Conservation (phyloP, 35 echinoderm and acorn worm genomes). For the Strongylocentrotus purpuratus region DNA sequence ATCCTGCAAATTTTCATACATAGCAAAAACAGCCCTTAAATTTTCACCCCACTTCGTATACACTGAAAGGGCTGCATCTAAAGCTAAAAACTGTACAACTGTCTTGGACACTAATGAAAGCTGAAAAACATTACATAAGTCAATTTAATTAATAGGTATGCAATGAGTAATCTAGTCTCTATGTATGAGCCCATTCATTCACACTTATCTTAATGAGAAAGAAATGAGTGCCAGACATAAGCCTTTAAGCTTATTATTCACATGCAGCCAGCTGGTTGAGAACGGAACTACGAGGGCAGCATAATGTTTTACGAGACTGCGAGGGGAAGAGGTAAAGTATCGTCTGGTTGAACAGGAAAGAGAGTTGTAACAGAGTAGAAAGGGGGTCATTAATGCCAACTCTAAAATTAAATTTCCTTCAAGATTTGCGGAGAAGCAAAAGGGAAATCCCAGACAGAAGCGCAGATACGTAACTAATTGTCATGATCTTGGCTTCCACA, state of each 20-base stretch:
- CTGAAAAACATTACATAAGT: not conserved
- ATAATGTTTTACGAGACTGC: not conserved
- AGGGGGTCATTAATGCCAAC: constrained; percentile 6
- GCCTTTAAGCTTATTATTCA: not conserved
- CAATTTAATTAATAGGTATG: not conserved
- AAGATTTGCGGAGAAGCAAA: not conserved
- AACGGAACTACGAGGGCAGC: not conserved
- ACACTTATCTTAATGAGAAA: not conserved
- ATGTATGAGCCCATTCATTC: not conserved
- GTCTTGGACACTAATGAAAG: not conserved
- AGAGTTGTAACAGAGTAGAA: not conserved
- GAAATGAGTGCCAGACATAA: not conserved
- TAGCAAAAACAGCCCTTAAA: not conserved
- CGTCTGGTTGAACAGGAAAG: not conserved
- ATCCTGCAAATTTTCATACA: not conserved
- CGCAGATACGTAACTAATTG: not conserved
- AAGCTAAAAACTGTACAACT: not conserved
- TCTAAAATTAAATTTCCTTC: not conserved
- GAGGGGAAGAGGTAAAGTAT: not conserved
- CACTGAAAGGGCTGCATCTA: not conserved
- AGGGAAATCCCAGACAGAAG: not conserved
- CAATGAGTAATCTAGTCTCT: not conserved
- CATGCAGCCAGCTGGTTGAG: not conserved
- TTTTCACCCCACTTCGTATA: not conserved
- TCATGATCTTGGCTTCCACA: not conserved